These are phyloP conservation scores for Gorilla gorilla DNA, from an alignment of 2,113 vertebrate species.

Conservation along the genomic window DNA sequence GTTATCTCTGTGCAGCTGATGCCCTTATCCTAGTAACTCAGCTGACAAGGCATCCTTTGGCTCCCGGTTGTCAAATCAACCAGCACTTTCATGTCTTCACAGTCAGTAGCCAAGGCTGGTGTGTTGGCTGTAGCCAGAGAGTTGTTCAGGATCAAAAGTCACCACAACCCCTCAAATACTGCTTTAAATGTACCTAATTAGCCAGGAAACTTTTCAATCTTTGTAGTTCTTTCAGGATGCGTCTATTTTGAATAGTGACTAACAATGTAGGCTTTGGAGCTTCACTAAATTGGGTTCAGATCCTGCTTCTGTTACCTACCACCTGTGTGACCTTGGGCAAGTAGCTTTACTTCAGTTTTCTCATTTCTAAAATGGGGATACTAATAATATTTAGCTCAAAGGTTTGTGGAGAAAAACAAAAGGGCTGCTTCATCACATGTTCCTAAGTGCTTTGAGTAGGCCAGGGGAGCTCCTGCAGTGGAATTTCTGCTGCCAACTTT, in stretches of 20 bases:
- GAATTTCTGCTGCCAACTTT: conserved; percentile 58
- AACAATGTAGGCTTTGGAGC: neutral
- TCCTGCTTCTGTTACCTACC: neutral
- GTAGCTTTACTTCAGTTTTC: neutral
- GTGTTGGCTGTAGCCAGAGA: neutral
- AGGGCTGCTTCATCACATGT: neutral
- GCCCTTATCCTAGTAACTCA: neutral
- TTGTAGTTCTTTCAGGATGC: neutral
- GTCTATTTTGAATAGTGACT: neutral
- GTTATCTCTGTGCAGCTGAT: conserved; percentile 1
- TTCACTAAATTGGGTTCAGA: neutral
- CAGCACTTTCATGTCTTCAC: conserved; percentile 14
- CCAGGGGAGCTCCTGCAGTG: neutral
- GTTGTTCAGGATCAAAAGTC: neutral
- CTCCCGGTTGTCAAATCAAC: conserved; percentile 25
- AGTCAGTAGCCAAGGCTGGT: conserved; percentile 1
- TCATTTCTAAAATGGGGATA: neutral
- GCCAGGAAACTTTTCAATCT: neutral
- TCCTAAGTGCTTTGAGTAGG: neutral
- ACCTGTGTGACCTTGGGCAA: neutral
- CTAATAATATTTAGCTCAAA: neutral
- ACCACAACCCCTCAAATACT: neutral
- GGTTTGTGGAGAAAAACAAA: neutral
- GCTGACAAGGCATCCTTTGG: conserved; percentile 16
- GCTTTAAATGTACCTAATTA: neutral